Conservation (phyloP, 1,140 invertebrate genomes). For the Chionoecetes opilio region DNA sequence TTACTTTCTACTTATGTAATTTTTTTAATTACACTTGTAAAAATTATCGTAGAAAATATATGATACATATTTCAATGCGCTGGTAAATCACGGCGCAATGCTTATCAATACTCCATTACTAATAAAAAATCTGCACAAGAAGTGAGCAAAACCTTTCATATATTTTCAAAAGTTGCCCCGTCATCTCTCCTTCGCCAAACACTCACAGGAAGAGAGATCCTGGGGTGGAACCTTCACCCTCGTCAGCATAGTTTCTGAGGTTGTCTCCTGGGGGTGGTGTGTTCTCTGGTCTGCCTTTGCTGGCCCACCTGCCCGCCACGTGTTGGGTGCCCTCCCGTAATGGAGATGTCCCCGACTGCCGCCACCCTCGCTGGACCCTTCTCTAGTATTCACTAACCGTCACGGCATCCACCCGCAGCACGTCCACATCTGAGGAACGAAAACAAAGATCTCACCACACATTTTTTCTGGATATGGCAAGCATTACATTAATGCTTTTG, state of each 20-base stretch:
- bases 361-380: not conserved
- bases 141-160: not conserved
- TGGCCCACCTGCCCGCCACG: not conserved
- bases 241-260: constrained; percentile 63
- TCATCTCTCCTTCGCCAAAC: not conserved
- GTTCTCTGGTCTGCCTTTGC: not conserved
- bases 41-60: no score
- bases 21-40: no score
- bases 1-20: no score
- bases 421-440: not conserved
- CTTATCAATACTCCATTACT: no score
- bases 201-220: constrained; percentile 61
- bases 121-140: not conserved
- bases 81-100: not conserved
- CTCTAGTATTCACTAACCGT: not conserved
- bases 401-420: not conserved
- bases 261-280: constrained; percentile 33
- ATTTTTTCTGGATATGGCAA: no score
- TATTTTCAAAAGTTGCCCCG: not conserved
- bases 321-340: no score
- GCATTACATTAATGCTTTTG: no score
- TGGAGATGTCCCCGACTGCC: not conserved
- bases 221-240: constrained; percentile 54
- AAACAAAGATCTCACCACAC: not conserved
- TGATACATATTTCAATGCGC: no score